Percentiles rank a stretch among this genome's conserved stretches.
These are phyloP conservation scores for Drosophila stalkeri DNA, from an alignment of 2,888 invertebrate species.

Conservation along the genomic window DNA sequence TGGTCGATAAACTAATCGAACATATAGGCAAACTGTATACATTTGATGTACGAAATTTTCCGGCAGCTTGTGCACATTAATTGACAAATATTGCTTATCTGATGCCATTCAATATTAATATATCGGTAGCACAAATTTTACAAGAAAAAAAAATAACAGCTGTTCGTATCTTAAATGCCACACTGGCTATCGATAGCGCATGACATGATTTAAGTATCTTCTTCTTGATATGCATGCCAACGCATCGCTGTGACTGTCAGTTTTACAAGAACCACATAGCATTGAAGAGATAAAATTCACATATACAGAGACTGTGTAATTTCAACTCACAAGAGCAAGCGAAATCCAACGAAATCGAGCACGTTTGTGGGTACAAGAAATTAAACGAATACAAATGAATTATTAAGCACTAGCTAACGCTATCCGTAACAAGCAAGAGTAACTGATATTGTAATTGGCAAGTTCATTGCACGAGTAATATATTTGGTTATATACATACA, in stretches of 20 bases:
- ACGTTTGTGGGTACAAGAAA: slow-evolving; percentile 44
- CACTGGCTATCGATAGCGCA: slow-evolving; percentile 39
- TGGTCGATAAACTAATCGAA: slow-evolving; percentile 6
- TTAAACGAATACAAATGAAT: slow-evolving; percentile 26
- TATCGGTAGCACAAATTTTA: background rate
- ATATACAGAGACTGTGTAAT: slow-evolving; percentile 68
- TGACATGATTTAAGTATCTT: slow-evolving; percentile 14
- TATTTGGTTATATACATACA: slow-evolving; percentile 77
- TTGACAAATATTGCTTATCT: too few relatives aligned
- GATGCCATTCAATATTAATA: background rate
- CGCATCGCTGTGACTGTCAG: slow-evolving; percentile 59
- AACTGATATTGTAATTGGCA: slow-evolving; percentile 68
- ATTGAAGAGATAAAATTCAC: slow-evolving; percentile 66
- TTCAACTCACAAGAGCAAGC: slow-evolving; percentile 55
- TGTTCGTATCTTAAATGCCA: slow-evolving; percentile 35
- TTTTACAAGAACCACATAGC: slow-evolving; percentile 63
- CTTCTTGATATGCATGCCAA: slow-evolving; percentile 30
- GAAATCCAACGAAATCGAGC: slow-evolving; percentile 44
- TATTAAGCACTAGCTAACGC: slow-evolving; percentile 18
- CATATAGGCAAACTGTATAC: too few relatives aligned
- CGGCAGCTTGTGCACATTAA: background rate
- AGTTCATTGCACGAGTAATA: slow-evolving; percentile 79
- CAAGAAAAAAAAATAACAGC: slow-evolving; percentile 20
- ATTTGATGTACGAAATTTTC: too few relatives aligned
- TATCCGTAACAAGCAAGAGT: slow-evolving; percentile 10